Evolutionary conservation across 2,113 vertebrate genomes (phyloP).

Genomic region (Nipponia nippon): DNA sequence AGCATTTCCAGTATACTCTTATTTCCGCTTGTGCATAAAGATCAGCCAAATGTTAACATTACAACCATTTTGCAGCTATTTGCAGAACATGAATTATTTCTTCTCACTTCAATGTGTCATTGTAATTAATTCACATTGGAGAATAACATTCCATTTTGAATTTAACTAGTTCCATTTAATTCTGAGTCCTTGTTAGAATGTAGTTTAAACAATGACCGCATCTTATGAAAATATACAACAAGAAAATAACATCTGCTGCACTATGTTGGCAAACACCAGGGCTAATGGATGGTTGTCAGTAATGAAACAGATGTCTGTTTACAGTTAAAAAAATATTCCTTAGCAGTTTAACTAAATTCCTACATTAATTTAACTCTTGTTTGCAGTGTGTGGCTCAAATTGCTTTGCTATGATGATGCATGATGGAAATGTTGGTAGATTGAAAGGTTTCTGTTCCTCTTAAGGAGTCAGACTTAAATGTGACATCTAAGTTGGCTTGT

Average conservation of each 20-base stretch:
- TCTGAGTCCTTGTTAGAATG: constrained; percentile 29
- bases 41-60: constrained; percentile 3
- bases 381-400: not conserved
- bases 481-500: not conserved
- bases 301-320: constrained; percentile 45
- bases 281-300: constrained; percentile 16
- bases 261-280: not conserved
- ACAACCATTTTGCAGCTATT: not conserved
- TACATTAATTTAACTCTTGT: constrained; percentile 28
- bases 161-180: constrained; percentile 47
- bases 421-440: not conserved
- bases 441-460: not conserved
- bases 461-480: not conserved
- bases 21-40: not conserved
- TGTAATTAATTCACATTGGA: constrained; percentile 12
- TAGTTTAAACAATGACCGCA: constrained; percentile 45
- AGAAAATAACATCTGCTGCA: constrained; percentile 56
- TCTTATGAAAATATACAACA: constrained; percentile 38
- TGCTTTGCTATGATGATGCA: not conserved
- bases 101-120: constrained; percentile 23
- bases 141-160: constrained; percentile 37
- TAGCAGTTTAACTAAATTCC: not conserved
- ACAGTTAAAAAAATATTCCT: constrained; percentile 10
- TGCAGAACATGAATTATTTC: constrained; percentile 2
- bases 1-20: not conserved